phyloP scores from a whole-genome alignment of 92 coral and sea anemone genomes.

The Actinernus sp. region DNA sequence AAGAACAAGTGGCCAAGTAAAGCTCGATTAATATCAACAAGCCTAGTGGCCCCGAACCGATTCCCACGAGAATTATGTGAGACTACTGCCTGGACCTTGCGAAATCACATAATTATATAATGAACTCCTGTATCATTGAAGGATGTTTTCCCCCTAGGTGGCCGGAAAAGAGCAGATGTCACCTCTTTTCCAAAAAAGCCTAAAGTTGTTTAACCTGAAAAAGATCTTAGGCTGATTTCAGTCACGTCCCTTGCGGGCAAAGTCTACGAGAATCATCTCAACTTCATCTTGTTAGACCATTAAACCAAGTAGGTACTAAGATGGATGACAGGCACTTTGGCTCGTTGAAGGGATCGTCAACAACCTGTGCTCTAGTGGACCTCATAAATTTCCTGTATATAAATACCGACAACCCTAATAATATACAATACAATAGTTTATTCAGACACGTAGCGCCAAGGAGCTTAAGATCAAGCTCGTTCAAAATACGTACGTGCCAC shows the following conservation, averaged over 20 bases:
- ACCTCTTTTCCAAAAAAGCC: conserved; percentile 21
- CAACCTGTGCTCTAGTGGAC: conserved; percentile 27
- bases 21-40: too few relatives aligned
- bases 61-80: too few relatives aligned
- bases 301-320: conserved; percentile 25
- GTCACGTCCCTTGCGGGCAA: conserved; percentile 26
- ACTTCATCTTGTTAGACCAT: conserved; percentile 21
- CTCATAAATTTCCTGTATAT: conserved; percentile 11
- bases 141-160: too few relatives aligned
- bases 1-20: too few relatives aligned
- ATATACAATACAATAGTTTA: too few relatives aligned
- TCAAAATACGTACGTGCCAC: too few relatives aligned
- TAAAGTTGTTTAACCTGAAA: conserved; percentile 13
- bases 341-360: conserved; percentile 26
- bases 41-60: too few relatives aligned
- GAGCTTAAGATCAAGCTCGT: too few relatives aligned
- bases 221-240: conserved; percentile 28
- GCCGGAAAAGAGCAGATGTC: conserved; percentile 37
- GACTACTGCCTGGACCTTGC: too few relatives aligned
- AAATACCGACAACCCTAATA: conserved; percentile 20
- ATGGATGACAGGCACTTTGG: conserved; percentile 22
- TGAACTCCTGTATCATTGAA: too few relatives aligned
- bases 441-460: too few relatives aligned
- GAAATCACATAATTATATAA: too few relatives aligned
- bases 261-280: conserved; percentile 36